A percentile compares a stretch with the other conserved stretches of the same genome.
These are phyloP conservation scores for Phaethon lepturus DNA, from an alignment of 2,113 vertebrate species.

Conservation along the genomic window DNA sequence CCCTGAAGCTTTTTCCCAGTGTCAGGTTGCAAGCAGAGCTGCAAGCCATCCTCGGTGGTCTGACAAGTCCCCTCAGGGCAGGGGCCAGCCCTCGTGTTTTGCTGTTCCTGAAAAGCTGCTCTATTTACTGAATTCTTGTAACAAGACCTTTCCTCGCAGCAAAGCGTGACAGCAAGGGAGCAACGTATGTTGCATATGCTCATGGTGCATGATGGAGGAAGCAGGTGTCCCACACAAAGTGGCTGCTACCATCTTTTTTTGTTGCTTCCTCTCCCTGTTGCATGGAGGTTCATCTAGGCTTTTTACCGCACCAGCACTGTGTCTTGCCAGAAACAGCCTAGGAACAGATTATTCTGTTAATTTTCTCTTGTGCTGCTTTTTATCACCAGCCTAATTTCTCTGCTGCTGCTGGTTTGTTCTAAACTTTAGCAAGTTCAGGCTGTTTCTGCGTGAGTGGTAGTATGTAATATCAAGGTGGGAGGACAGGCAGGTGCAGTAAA, in stretches of 20 bases:
- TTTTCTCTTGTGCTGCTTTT: neutral
- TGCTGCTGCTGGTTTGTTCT: neutral
- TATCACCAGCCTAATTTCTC: neutral
- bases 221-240: neutral
- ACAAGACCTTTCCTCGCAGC: neutral
- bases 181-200: fast-evolving
- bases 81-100: neutral
- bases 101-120: neutral
- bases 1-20: neutral
- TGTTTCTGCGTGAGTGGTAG: neutral
- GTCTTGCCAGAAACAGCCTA: neutral
- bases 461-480: neutral
- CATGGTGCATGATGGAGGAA: neutral
- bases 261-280: neutral
- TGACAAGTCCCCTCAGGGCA: neutral
- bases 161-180: neutral
- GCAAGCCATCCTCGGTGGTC: neutral
- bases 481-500: neutral
- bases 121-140: neutral
- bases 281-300: fast-evolving
- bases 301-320: neutral
- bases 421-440: neutral
- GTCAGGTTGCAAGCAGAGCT: neutral
- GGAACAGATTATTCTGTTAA: neutral
- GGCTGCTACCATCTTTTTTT: neutral